Conservation (phyloP, 2,113 vertebrate genomes). For the Lepus europaeus region DNA sequence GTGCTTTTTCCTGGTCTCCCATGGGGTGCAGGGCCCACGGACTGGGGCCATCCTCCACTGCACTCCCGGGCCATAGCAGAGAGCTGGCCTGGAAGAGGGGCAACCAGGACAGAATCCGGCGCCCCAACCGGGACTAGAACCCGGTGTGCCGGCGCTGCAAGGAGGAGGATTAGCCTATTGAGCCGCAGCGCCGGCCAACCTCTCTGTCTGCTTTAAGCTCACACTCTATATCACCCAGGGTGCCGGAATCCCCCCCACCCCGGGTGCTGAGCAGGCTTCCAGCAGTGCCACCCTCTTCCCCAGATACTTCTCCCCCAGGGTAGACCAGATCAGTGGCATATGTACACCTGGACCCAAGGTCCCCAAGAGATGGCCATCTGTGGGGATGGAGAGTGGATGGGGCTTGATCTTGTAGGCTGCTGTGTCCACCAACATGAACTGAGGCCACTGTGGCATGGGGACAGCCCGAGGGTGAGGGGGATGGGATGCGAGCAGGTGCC, state of each 20-base stretch:
- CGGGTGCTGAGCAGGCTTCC: neutral
- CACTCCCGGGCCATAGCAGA: no score
- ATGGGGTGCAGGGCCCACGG: no score
- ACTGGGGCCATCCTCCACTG: no score
- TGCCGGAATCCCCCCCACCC: neutral
- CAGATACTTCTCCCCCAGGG: neutral
- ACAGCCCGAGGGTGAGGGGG: no score
- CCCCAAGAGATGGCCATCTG: neutral
- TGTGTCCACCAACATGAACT: neutral
- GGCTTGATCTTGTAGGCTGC: neutral
- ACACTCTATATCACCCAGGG: neutral
- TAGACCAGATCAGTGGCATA: neutral
- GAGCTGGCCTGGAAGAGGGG: no score
- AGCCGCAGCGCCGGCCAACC: no score
- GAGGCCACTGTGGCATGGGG: neutral
- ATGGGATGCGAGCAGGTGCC: neutral
- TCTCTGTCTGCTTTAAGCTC: neutral
- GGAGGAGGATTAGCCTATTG: no score
- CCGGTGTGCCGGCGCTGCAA: no score
- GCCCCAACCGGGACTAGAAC: no score
- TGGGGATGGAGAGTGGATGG: neutral
- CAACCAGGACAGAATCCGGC: no score
- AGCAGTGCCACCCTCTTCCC: neutral
- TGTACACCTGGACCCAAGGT: neutral
- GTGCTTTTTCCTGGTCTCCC: no score